These are phyloP conservation scores for Tetraneura akinire DNA, from an alignment of 1,140 invertebrate species.

Conservation along the genomic window DNA sequence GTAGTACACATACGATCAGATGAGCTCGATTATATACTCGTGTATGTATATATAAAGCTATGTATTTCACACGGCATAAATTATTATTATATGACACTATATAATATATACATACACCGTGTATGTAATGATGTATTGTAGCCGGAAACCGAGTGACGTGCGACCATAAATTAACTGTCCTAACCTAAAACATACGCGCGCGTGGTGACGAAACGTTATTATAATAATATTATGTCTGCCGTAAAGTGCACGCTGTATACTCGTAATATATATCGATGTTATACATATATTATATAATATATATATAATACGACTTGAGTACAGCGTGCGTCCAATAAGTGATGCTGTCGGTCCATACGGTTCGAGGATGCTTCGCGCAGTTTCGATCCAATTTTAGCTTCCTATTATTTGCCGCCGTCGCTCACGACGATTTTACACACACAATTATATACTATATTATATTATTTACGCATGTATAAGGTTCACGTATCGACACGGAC, in stretches of 20 bases:
- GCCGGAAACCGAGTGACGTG: slow-evolving; percentile 40
- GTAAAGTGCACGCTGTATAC: neutral
- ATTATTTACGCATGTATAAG: neutral
- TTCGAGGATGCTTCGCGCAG: neutral
- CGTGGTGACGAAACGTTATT: neutral
- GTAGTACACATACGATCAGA: too few relatives aligned
- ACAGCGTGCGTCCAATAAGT: too few relatives aligned
- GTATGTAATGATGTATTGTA: slow-evolving; percentile 37
- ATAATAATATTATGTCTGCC: neutral
- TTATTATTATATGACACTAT: neutral
- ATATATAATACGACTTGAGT: neutral
- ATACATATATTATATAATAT: neutral
- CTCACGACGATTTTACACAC: neutral
- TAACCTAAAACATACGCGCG: slow-evolving; percentile 3
- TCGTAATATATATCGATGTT: neutral
- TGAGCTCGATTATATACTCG: too few relatives aligned
- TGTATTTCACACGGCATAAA: slow-evolving; percentile 46
- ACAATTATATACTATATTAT: neutral
- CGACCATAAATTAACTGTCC: slow-evolving; percentile 33
- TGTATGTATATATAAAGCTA: too few relatives aligned
- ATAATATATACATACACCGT: too few relatives aligned
- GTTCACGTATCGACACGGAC: neutral
- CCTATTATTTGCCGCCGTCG: neutral
- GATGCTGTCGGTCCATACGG: neutral
- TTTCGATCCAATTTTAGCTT: slow-evolving; percentile 38